phyloP scores from a whole-genome alignment of 2,797 vertebrate species.

The Hoplostethus atlanticus region DNA sequence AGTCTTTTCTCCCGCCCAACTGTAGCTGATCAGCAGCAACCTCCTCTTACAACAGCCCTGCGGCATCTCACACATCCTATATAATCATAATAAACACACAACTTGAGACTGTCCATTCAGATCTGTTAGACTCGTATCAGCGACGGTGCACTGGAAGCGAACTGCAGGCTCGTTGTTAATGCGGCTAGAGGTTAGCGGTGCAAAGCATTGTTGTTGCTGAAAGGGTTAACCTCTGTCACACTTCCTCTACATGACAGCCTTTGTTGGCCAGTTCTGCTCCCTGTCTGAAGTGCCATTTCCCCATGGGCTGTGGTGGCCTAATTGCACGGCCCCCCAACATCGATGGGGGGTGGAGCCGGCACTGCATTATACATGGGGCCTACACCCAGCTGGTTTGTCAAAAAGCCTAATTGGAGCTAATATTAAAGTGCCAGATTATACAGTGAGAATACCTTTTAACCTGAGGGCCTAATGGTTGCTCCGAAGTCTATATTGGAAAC shows the following conservation, averaged over 20 bases:
- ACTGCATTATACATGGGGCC: constrained; percentile 38
- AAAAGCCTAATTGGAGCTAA: constrained; percentile 33
- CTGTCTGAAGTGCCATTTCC: constrained; percentile 57
- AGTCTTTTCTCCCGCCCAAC: constrained; percentile 24
- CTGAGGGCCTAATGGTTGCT: not conserved
- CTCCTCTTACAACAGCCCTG: constrained; percentile 41
- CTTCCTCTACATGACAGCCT: constrained; percentile 50
- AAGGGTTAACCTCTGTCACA: constrained; percentile 55
- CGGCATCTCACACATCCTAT: constrained; percentile 25
- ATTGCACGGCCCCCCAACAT: constrained; percentile 42
- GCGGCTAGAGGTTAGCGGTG: constrained; percentile 6
- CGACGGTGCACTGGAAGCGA: constrained; percentile 38
- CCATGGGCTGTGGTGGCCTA: constrained; percentile 59
- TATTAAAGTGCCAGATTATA: constrained; percentile 19
- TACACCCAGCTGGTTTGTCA: constrained; percentile 60
- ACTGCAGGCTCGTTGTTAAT: not conserved
- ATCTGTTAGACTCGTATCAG: constrained; percentile 17
- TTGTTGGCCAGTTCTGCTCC: constrained; percentile 37
- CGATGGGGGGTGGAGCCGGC: constrained; percentile 51
- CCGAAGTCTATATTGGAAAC: not conserved
- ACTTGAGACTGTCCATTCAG: constrained; percentile 29
- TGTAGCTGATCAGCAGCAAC: constrained; percentile 23
- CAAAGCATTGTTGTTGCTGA: constrained; percentile 25
- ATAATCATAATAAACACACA: constrained; percentile 51
- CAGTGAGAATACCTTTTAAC: constrained; percentile 9